Percentiles rank a stretch among this genome's conserved stretches.
These are phyloP conservation scores for Heliangelus exortis DNA, from an alignment of 2,797 vertebrate genomes.

Conservation along the genomic window DNA sequence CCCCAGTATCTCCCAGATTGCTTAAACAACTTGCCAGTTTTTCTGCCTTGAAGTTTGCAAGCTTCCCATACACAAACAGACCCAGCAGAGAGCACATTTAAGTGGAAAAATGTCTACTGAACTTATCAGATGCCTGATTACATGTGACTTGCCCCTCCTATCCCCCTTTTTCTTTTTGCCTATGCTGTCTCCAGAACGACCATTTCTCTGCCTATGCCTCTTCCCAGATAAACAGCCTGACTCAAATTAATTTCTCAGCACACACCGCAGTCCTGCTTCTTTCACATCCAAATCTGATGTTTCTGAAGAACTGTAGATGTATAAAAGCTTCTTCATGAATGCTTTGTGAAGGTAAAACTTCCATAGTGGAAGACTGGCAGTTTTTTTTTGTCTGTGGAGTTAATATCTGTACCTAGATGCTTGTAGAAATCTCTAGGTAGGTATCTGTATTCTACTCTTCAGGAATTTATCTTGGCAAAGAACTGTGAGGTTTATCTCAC, in stretches of 20 bases:
- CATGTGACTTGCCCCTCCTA: neutral
- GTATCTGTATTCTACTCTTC: neutral
- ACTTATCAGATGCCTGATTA: neutral
- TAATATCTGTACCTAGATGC: neutral
- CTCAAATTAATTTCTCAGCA: neutral
- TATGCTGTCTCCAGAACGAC: neutral
- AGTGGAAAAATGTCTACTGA: neutral
- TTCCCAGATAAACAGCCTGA: neutral
- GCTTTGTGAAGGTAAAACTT: neutral
- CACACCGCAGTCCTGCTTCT: neutral
- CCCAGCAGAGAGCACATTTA: neutral
- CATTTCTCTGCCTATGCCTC: neutral
- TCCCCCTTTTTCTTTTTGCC: neutral
- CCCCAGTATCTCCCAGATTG: neutral
- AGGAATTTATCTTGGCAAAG: neutral
- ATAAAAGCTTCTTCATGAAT: neutral
- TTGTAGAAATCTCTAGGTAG: neutral
- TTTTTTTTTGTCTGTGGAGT: neutral
- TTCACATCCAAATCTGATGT: neutral
- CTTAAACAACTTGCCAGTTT: neutral
- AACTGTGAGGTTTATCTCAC: neutral
- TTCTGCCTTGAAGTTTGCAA: neutral
- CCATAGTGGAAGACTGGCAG: neutral
- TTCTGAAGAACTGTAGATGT: neutral
- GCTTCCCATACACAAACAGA: neutral